Conservation (phyloP, 2,888 invertebrate genomes). For the Daptonema setosum region DNA sequence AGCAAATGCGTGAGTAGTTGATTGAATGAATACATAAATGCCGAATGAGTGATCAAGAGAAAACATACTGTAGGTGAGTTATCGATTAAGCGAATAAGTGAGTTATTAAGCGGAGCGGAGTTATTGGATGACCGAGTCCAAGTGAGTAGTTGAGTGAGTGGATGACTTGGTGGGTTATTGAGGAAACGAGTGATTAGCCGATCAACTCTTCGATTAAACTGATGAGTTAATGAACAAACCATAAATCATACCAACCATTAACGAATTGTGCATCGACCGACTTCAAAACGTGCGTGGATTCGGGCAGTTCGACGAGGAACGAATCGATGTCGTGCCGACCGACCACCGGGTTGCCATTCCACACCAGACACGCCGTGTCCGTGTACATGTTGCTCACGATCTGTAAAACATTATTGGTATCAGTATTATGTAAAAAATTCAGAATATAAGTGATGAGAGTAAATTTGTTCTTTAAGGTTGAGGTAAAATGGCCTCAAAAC, state of each 20-base stretch:
- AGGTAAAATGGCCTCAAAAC: too few relatives aligned
- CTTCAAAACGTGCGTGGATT: conserved; percentile 50
- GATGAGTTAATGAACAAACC: neutral
- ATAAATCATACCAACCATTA: conserved; percentile 30
- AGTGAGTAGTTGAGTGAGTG: too few relatives aligned
- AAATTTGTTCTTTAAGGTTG: too few relatives aligned
- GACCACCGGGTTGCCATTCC: conserved; percentile 69
- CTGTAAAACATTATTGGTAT: conserved; percentile 26
- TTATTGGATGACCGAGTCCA: too few relatives aligned
- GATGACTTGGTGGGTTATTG: too few relatives aligned
- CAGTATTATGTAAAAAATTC: neutral
- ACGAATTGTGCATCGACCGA: conserved; percentile 72
- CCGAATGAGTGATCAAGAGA: too few relatives aligned
- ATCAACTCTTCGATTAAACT: neutral
- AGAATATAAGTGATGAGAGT: neutral
- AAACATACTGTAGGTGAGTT: too few relatives aligned
- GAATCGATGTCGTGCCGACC: conserved; percentile 62
- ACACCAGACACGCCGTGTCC: conserved; percentile 58
- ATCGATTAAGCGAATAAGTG: too few relatives aligned
- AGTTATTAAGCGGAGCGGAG: too few relatives aligned
- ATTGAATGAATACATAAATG: too few relatives aligned
- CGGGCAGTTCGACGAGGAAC: conserved; percentile 59
- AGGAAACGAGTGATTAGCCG: too few relatives aligned
- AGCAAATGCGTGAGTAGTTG: too few relatives aligned
- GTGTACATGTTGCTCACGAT: conserved; percentile 51